Conservation (phyloP, 1,140 invertebrate species). For the Pseudomyrmex pallidus region DNA sequence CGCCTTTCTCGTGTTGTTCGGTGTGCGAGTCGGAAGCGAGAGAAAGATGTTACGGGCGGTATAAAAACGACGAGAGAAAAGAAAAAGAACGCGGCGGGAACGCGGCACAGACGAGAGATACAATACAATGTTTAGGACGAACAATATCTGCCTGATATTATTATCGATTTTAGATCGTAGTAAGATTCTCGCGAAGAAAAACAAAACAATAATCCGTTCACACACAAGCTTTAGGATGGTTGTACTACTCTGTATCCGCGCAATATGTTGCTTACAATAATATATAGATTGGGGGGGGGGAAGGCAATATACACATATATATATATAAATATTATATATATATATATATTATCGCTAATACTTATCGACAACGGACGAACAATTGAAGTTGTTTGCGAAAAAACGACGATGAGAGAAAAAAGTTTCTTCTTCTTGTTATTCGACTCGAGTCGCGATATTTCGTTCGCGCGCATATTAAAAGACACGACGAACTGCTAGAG, state of each 20-base stretch:
- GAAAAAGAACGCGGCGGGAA: conserved; percentile 19
- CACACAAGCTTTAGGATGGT: conserved; percentile 65
- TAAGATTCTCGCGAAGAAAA: conserved; percentile 42
- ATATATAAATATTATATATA: conserved; percentile 21
- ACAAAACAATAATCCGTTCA: conserved; percentile 46
- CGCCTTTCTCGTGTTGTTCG: conserved; percentile 75
- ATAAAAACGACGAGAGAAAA: neutral
- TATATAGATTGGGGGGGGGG: conserved; percentile 59
- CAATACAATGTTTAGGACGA: conserved; percentile 16
- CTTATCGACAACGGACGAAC: conserved; percentile 7
- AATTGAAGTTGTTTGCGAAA: too few relatives aligned
- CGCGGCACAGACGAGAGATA: neutral
- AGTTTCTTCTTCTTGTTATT: conserved; percentile 52
- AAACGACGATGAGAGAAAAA: conserved; percentile 41
- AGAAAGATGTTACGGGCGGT: neutral
- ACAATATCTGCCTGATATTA: conserved; percentile 40
- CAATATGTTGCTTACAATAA: conserved; percentile 68
- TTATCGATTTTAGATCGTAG: conserved; percentile 56
- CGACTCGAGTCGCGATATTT: conserved; percentile 24
- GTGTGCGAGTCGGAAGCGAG: conserved; percentile 37
- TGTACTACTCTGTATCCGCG: conserved; percentile 67
- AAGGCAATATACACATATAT: conserved; percentile 35
- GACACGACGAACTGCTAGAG: neutral
- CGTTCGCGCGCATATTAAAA: neutral
- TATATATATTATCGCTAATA: conserved; percentile 40